Evolutionary conservation across 2,888 invertebrate genomes (phyloP), one percentile per base, ranked within the genome.

Genomic region (Barypeithes pellucidus): DNA sequence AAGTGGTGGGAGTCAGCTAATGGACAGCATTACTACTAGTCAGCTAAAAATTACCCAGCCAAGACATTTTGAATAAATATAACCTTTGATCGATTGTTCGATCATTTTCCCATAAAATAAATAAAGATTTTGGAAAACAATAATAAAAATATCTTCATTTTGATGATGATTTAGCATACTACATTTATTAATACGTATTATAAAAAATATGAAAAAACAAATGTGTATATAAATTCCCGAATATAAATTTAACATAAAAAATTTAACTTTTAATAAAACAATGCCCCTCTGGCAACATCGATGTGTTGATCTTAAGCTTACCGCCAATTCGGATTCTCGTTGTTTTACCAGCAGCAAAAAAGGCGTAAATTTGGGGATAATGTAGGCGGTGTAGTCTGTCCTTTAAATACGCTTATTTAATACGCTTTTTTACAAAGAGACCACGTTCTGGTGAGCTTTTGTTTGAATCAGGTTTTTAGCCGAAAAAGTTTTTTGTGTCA

Each of bases 291-390:
- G 61, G 67, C 72, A 72, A 67, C 72, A 39, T 20, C 22, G 72
- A 36, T n/a, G n/a, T 60, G 72, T 62, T 60, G 67, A 61, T 66
- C 60, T 59, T 60, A 39, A 61, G 72, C 72, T 72, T 67, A 62
- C 52, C 33, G 67, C 43, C 61, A 61, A 67, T 72, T 67, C 62
- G 59, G 67, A 72, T 67, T 72, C 67, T 67, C 72, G 14, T 67
- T 72, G 72, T 72, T 72, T 72, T 72, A 63, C 67, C 67, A 61
- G 63, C 43, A 45, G 62, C 67, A 72, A 72, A 72, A 72, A 72
- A 62, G 67, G 59, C 66, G 73, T 66, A 69, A 73, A 73, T 73
- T 66, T 57, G 62, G 68, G 68, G 73, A 73, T 73, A 73, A 69
- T 73, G 69, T 69, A 73, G 61, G 73, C 73, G 73, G 61, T 59